Conservation (phyloP, 2,113 vertebrate species). For the Anolis carolinensis region DNA sequence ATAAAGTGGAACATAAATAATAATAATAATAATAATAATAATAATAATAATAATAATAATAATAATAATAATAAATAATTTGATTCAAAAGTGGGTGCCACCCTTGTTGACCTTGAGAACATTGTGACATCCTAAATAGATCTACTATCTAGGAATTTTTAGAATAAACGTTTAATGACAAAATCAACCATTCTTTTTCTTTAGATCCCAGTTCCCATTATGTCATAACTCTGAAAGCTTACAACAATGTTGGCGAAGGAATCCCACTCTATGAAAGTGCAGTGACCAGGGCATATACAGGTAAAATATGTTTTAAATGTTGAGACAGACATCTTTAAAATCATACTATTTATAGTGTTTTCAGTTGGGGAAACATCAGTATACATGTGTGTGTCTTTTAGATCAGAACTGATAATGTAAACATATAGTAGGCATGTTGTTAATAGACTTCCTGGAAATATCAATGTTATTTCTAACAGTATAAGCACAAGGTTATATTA, state of each 20-base stretch:
- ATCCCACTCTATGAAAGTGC: constrained; percentile 98
- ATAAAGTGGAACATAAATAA: too few relatives aligned
- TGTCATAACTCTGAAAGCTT: constrained; percentile 96
- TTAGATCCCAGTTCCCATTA: constrained; percentile 97
- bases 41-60: too few relatives aligned
- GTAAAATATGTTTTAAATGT: constrained; percentile 67
- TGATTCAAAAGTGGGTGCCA: too few relatives aligned
- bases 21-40: too few relatives aligned
- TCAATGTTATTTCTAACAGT: neutral
- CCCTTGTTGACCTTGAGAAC: too few relatives aligned
- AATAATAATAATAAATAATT: too few relatives aligned
- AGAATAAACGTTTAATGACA: neutral
- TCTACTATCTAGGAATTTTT: neutral
- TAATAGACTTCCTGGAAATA: neutral
- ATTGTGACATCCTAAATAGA: too few relatives aligned
- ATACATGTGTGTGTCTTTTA: neutral
- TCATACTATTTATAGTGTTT: neutral
- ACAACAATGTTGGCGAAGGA: constrained; percentile 95
- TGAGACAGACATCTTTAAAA: neutral
- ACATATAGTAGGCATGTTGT: neutral
- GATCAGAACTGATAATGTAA: neutral
- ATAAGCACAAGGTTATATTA: neutral
- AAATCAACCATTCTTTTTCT: neutral
- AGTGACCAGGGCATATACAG: constrained; percentile 91
- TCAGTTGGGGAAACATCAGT: neutral